phyloP scores from a whole-genome alignment of 1,140 invertebrate genomes.

The Nephotettix cincticeps region DNA sequence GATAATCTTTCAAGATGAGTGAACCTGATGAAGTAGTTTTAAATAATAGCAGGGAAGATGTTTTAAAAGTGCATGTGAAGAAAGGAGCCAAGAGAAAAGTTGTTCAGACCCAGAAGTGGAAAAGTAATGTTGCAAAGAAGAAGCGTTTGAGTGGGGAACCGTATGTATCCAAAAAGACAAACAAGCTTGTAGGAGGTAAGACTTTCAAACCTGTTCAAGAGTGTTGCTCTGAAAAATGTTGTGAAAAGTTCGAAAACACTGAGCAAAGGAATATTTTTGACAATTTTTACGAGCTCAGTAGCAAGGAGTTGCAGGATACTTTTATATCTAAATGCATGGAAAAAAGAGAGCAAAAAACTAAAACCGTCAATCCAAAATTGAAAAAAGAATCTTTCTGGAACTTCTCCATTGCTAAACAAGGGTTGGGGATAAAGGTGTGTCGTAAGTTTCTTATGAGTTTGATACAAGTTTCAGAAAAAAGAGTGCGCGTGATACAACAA shows the following conservation, averaged over 20 bases:
- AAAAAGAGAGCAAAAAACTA: neutral
- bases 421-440: neutral
- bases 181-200: slow-evolving; percentile 7
- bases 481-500: neutral
- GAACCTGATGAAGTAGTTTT: slow-evolving; percentile 14
- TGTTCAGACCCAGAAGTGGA: neutral
- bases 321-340: neutral
- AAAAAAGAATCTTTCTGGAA: neutral
- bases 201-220: slow-evolving; percentile 5
- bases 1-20: slow-evolving; percentile 11
- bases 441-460: neutral
- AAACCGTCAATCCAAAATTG: neutral
- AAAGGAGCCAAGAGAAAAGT: slow-evolving; percentile 19
- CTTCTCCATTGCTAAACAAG: neutral
- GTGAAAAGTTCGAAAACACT: slow-evolving; percentile 3
- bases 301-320: slow-evolving; percentile 19
- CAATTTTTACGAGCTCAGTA: neutral
- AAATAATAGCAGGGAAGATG: slow-evolving; percentile 6
- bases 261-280: slow-evolving; percentile 21
- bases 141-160: neutral
- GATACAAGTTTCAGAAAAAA: neutral
- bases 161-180: slow-evolving; percentile 15
- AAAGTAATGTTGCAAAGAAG: neutral
- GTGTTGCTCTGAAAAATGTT: slow-evolving; percentile 17
- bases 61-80: slow-evolving; percentile 8